phyloP scores from a whole-genome alignment of 2,888 invertebrate species.

The Lithosia quadra region DNA sequence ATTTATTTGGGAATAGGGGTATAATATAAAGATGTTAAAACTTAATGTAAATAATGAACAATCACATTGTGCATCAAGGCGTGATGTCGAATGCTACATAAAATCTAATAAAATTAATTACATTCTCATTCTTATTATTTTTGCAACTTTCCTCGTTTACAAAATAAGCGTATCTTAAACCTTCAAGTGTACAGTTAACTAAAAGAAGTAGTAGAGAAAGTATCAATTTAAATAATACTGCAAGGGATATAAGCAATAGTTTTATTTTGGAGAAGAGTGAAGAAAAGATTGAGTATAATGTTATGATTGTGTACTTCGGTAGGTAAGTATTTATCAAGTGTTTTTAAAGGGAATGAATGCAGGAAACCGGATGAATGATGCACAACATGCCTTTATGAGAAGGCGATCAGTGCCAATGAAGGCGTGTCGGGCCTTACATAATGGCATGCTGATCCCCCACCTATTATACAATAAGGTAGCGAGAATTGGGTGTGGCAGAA shows the following conservation, averaged over 20 bases:
- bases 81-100: too few species aligned
- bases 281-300: not conserved
- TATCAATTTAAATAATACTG: not conserved
- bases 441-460: not conserved
- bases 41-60: too few species aligned
- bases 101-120: too few species aligned
- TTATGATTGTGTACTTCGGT: not conserved
- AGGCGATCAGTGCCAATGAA: not conserved
- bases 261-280: not conserved
- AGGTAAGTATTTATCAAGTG: not conserved
- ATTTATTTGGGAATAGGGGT: too few species aligned
- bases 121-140: too few species aligned
- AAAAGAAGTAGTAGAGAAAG: not conserved
- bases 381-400: not conserved
- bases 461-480: slow-evolving; percentile 1
- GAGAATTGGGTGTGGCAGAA: not conserved
- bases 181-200: too few species aligned
- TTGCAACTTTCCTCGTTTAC: too few species aligned
- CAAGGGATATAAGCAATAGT: not conserved
- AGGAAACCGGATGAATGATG: not conserved
- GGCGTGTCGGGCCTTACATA: not conserved
- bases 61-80: too few species aligned
- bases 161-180: too few species aligned
- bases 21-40: too few species aligned
- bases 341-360: not conserved